These are phyloP conservation scores for Chloromyia formosa DNA, from an alignment of 2,888 invertebrate genomes.

Conservation along the genomic window DNA sequence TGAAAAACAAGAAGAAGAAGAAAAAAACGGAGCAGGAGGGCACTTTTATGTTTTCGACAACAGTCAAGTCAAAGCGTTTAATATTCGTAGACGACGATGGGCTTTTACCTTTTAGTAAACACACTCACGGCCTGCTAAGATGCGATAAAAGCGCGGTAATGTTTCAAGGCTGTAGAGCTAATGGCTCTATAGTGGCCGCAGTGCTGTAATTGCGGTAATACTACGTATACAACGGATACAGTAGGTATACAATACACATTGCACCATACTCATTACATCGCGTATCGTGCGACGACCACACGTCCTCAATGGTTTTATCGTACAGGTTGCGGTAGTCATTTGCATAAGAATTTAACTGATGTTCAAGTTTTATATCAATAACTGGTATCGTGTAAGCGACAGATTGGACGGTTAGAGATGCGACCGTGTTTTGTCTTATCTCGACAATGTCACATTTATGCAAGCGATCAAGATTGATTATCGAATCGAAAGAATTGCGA, in stretches of 20 bases:
- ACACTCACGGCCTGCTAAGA: neutral
- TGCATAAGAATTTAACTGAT: constrained; percentile 4
- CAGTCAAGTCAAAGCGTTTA: neutral
- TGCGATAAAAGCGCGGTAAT: constrained; percentile 11
- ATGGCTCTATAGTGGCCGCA: constrained; percentile 17
- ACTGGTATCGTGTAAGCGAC: neutral
- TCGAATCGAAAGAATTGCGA: too few species aligned
- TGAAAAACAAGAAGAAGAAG: neutral
- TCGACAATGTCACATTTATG: too few species aligned
- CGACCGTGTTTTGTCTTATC: too few species aligned
- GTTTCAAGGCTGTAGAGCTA: constrained; percentile 20
- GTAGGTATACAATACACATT: neutral
- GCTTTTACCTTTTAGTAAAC: constrained; percentile 4
- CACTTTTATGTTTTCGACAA: constrained; percentile 33
- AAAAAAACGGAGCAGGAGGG: neutral
- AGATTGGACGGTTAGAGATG: too few species aligned
- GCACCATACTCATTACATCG: neutral
- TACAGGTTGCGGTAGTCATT: neutral
- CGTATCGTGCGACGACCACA: constrained; percentile 5
- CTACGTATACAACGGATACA: too few species aligned
- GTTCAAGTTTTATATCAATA: neutral
- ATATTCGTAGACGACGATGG: neutral
- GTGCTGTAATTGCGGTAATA: neutral
- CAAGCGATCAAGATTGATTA: too few species aligned
- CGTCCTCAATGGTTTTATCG: neutral